These are phyloP conservation scores for Paramisgurnus dabryanus DNA, from an alignment of 2,113 vertebrate species.

Conservation along the genomic window DNA sequence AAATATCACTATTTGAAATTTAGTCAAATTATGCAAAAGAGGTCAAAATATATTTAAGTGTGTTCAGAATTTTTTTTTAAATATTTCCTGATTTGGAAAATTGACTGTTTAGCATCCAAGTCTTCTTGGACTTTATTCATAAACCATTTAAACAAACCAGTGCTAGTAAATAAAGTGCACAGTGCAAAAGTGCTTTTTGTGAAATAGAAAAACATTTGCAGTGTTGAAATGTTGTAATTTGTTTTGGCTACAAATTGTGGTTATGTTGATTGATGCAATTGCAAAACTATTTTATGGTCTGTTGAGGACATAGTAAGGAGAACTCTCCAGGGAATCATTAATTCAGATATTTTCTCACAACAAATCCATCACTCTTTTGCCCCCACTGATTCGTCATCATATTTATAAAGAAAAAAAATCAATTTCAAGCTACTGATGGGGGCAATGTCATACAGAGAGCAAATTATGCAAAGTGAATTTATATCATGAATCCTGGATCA, in stretches of 20 bases:
- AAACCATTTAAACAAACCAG: too few relatives aligned
- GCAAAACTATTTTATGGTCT: neutral
- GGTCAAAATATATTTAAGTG: too few relatives aligned
- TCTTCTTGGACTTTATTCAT: too few relatives aligned
- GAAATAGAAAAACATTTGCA: neutral
- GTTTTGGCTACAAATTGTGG: neutral
- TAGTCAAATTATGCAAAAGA: too few relatives aligned
- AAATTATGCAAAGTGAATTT: slow-evolving; percentile 33
- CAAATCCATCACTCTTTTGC: slow-evolving; percentile 35
- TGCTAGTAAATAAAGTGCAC: too few relatives aligned
- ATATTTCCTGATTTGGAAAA: too few relatives aligned
- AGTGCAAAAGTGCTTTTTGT: too few relatives aligned
- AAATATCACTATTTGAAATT: too few relatives aligned
- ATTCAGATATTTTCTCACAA: neutral
- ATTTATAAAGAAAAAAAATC: slow-evolving; percentile 11
- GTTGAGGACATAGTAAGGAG: neutral
- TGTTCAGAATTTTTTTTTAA: too few relatives aligned
- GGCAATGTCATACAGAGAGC: slow-evolving; percentile 35
- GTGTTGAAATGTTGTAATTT: neutral
- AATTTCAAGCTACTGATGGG: slow-evolving; percentile 26
- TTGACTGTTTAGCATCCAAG: too few relatives aligned
- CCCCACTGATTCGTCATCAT: slow-evolving; percentile 20
- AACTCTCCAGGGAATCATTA: neutral
- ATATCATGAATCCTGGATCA: slow-evolving; percentile 4
- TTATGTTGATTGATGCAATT: neutral